phyloP scores from a whole-genome alignment of 1,140 invertebrate genomes.

The Pachypeltis micranthus region DNA sequence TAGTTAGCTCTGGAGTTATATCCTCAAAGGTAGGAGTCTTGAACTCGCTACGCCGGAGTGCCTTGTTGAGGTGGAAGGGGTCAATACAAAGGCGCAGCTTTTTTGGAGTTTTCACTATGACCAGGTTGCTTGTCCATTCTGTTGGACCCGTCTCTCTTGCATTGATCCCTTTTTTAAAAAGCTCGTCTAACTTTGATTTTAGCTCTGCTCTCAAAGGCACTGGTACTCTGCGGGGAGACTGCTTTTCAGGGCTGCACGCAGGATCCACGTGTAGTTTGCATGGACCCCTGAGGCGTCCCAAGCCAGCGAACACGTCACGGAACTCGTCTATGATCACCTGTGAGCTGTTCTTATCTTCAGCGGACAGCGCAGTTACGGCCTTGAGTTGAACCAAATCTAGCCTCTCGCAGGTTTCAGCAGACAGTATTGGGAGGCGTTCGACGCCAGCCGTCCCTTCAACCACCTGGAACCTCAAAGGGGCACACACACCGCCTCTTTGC shows the following conservation, averaged over 20 bases:
- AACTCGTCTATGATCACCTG: neutral
- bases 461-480: neutral
- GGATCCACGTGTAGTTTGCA: neutral
- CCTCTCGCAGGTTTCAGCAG: neutral
- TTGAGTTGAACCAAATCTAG: neutral
- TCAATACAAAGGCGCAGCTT: too few species aligned
- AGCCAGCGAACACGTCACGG: constrained; percentile 10
- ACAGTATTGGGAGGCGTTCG: neutral
- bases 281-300: neutral
- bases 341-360: neutral
- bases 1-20: too few species aligned
- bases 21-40: too few species aligned
- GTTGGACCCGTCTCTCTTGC: constrained; percentile 24
- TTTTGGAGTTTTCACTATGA: neutral
- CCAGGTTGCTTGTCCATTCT: constrained; percentile 26
- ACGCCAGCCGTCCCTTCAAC: neutral
- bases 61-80: too few species aligned
- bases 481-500: neutral
- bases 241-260: constrained; percentile 13
- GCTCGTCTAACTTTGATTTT: constrained; percentile 20
- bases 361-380: neutral
- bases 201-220: constrained; percentile 19
- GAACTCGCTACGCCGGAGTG: too few species aligned
- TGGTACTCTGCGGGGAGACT: constrained; percentile 24
- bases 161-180: constrained; percentile 25